Evolutionary conservation across 2,113 vertebrate genomes (phyloP), one percentile per base, ranked within the genome.

Genomic region (Bufo bufo): DNA sequence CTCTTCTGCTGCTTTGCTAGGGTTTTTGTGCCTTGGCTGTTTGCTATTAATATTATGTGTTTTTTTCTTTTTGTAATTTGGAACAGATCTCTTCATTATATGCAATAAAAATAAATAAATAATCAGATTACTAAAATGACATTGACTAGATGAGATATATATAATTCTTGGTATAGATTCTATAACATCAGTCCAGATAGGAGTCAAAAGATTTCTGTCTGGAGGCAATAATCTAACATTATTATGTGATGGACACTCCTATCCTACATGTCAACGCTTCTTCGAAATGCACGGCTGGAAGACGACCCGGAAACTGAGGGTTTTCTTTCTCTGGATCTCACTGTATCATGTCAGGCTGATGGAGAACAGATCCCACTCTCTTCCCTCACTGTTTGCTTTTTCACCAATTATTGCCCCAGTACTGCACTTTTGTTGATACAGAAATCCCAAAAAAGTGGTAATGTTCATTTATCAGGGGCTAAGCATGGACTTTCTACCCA

Each of bases 381-480:
- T 92, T 92, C 77, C 91, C 87, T 69, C 92, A 93, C 91, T 94
- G 97, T 98, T 99, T 98, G 98, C 97, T 96, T 97, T 97, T 96
- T 95, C 94, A 93, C 94, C 96, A 96, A 97, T 98, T 97, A 97
- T 97, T 97, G 96, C 94, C 92, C 94, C 93, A 92, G 93, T 93
- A 95, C 94, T 93, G 92, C 93, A 92, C 92, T 92, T 96, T 95
- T 97, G 97, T 97, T 97, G 96, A 97, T 95, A 96, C 95, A 96
- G 96, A 92, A 95, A 95, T 95, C 94, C n/a, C 95, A 93, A 96
- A 96, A 96, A 95, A 96, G 96, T 97, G 95, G 96, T 96, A 94
- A 94, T 95, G 93, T 94, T 95, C 97, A 98, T 99, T 98, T 97
- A 97, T 99, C 98, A 99, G 97, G 95, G 94, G 90, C 94, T 92